Evolutionary conservation across 2,113 vertebrate species (phyloP).

Genomic region (Rhynchomys soricoides): DNA sequence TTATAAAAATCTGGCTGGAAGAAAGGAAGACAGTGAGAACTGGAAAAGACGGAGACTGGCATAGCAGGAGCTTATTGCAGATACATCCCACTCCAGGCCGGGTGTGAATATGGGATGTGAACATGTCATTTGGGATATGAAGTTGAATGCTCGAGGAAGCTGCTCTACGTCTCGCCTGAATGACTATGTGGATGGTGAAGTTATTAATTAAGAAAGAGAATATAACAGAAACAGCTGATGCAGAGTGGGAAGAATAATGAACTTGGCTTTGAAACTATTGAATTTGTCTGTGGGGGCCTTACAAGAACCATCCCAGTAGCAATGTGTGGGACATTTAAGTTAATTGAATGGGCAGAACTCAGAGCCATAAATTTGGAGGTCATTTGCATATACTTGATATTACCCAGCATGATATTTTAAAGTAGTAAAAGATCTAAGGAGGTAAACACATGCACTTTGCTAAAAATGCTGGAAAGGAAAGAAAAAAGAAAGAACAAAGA

Average conservation of each 20-base stretch:
- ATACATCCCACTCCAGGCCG: background rate
- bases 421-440: constrained; percentile 28
- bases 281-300: background rate
- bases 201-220: constrained; percentile 69
- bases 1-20: background rate
- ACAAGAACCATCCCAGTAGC: constrained; percentile 20
- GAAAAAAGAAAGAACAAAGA: background rate
- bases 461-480: background rate
- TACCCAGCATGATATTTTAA: background rate
- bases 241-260: constrained; percentile 53
- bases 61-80: background rate
- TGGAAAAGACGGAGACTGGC: background rate
- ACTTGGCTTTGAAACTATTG: constrained; percentile 50
- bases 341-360: constrained; percentile 62
- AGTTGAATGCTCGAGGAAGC: constrained; percentile 11
- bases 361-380: constrained; percentile 10
- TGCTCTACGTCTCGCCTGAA: constrained; percentile 36
- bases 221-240: constrained; percentile 32
- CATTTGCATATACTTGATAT: constrained; percentile 49
- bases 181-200: background rate
- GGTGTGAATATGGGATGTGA: background rate
- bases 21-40: background rate
- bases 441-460: background rate
- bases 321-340: constrained; percentile 17
- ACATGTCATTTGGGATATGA: background rate